Evolutionary conservation across 2,113 vertebrate species (phyloP).

Genomic region (Albula glossodonta): DNA sequence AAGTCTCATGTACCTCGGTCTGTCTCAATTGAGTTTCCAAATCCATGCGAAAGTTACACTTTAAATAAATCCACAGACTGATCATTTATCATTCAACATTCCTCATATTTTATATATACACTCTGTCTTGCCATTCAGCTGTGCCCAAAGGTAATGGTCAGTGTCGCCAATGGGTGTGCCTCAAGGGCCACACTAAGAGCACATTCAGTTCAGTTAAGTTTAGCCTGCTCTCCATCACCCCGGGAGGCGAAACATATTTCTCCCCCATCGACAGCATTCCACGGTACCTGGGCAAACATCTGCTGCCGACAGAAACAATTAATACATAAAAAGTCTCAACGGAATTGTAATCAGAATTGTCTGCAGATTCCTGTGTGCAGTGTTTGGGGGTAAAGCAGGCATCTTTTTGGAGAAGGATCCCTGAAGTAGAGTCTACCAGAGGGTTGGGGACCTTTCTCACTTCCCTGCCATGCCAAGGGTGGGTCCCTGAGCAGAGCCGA

Average conservation of each 20-base stretch:
- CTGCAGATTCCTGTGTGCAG: background rate
- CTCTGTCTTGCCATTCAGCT: constrained; percentile 42
- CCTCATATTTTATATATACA: constrained; percentile 29
- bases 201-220: constrained; percentile 58
- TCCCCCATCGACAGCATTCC: constrained; percentile 42
- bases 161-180: constrained; percentile 36
- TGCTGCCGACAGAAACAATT: constrained; percentile 25
- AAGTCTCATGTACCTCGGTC: too few relatives aligned
- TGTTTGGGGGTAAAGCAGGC: background rate
- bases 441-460: background rate
- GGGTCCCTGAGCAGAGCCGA: background rate
- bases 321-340: background rate
- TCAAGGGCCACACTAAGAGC: constrained; percentile 37
- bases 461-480: background rate
- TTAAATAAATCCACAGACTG: too few relatives aligned
- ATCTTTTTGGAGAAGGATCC: background rate
- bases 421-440: background rate
- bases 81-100: background rate
- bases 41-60: too few relatives aligned
- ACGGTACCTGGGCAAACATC: constrained; percentile 40
- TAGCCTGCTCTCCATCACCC: constrained; percentile 35
- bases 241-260: constrained; percentile 61
- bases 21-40: too few relatives aligned
- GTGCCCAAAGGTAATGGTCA: constrained; percentile 47
- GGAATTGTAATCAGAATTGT: constrained; percentile 9